These are phyloP conservation scores for Falco columbarius DNA, from an alignment of 2,797 vertebrate species.

Conservation along the genomic window DNA sequence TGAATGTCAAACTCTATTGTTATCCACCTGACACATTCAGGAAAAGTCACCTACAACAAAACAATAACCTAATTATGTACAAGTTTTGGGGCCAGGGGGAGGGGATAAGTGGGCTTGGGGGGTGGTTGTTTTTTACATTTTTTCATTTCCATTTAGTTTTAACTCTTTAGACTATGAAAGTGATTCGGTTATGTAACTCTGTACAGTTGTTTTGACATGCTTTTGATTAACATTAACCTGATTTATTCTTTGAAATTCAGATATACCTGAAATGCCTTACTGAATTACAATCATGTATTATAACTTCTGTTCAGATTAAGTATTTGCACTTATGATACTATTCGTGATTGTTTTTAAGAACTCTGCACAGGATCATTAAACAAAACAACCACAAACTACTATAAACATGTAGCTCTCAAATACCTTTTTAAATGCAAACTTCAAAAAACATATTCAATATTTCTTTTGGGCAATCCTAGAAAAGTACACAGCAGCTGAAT, in stretches of 20 bases:
- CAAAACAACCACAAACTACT: background rate
- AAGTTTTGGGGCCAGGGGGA: background rate
- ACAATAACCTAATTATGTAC: background rate
- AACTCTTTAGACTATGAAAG: background rate
- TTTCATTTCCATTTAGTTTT: background rate
- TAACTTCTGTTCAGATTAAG: background rate
- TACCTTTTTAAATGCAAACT: background rate
- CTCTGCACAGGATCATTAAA: background rate
- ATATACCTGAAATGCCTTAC: background rate
- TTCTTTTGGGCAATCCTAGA: background rate
- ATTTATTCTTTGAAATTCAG: background rate
- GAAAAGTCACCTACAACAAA: conserved; percentile 89
- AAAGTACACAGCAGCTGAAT: background rate
- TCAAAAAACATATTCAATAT: background rate
- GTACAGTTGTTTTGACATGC: background rate
- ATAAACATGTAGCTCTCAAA: background rate
- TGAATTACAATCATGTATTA: background rate
- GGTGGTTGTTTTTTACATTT: background rate
- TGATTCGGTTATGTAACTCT: background rate
- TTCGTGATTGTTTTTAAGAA: background rate
- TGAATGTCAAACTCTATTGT: conserved; percentile 95
- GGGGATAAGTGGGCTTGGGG: too few relatives aligned
- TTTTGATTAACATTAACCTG: background rate
- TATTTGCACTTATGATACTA: background rate
- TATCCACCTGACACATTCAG: conserved; percentile 97